Percentiles rank a stretch among this genome's conserved stretches.
Evolutionary conservation across 2,888 invertebrate genomes (phyloP).

Genomic region (Nebria salina): DNA sequence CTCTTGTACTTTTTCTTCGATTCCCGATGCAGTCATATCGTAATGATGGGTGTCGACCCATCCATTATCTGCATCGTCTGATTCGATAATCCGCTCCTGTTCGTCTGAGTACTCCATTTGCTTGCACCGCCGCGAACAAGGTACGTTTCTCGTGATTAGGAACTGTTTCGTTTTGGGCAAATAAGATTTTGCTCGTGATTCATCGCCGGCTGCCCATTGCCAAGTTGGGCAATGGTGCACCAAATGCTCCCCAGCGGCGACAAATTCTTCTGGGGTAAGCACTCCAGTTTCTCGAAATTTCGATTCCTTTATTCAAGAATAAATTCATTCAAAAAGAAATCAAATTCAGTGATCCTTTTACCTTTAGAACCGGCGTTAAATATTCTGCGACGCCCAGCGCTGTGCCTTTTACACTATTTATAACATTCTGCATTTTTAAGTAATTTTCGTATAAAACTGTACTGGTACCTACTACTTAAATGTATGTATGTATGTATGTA

Average conservation of each 20-base stretch:
- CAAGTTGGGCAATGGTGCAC: constrained; percentile 99
- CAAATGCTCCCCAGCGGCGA: constrained; percentile 97
- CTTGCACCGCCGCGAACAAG: constrained; percentile 94
- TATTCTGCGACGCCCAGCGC: constrained; percentile 96
- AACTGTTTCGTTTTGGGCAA: constrained; percentile 97
- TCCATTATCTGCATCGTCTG: constrained; percentile 86
- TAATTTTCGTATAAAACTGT: constrained; percentile 22
- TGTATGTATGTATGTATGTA: neutral
- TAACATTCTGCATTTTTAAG: constrained; percentile 88
- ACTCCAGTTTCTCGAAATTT: constrained; percentile 98
- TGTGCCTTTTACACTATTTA: constrained; percentile 94
- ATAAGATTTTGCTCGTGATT: constrained; percentile 86
- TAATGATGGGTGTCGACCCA: constrained; percentile 99
- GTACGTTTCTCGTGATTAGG: constrained; percentile 95
- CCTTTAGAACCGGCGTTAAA: constrained; percentile 95
- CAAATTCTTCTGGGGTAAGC: constrained; percentile 98
- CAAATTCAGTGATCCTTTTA: constrained; percentile 60
- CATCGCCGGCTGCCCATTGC: constrained; percentile 97
- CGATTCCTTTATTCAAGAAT: constrained; percentile 76
- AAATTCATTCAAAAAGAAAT: neutral
- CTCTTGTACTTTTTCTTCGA: constrained; percentile 84
- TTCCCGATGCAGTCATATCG: constrained; percentile 69
- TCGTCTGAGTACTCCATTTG: constrained; percentile 94
- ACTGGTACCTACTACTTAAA: too few relatives aligned
- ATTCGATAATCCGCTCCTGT: constrained; percentile 91